These are phyloP conservation scores for Bombus sibiricus DNA, from an alignment of 1,140 invertebrate species.

Conservation along the genomic window DNA sequence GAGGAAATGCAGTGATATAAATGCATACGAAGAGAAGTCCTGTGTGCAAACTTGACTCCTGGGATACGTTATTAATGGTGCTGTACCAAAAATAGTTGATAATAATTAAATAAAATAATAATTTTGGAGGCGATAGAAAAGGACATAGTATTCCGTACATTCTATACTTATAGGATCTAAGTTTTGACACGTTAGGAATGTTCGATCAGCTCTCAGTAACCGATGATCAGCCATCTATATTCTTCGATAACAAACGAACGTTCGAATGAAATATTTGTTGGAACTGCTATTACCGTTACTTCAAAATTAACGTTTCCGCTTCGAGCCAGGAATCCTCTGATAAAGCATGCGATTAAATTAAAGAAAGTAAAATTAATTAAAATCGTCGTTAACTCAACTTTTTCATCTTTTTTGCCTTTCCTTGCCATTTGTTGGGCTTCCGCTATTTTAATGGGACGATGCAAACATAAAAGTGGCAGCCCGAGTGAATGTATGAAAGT, in stretches of 20 bases:
- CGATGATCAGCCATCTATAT: too few relatives aligned
- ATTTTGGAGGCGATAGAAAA: slow-evolving; percentile 58
- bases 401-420: neutral
- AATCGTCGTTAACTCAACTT: neutral
- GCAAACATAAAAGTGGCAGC: slow-evolving; percentile 14
- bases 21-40: slow-evolving; percentile 31
- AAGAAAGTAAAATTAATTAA: slow-evolving; percentile 12
- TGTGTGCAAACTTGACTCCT: slow-evolving; percentile 45
- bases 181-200: slow-evolving; percentile 56
- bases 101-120: slow-evolving; percentile 59
- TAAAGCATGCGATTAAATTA: slow-evolving; percentile 10
- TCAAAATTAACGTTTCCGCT: neutral
- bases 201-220: slow-evolving; percentile 40
- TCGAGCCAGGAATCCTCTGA: neutral
- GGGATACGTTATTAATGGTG: slow-evolving; percentile 64
- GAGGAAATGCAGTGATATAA: slow-evolving; percentile 36
- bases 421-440: neutral
- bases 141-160: slow-evolving; percentile 37
- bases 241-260: too few relatives aligned
- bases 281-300: neutral
- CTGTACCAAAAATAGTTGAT: slow-evolving; percentile 55
- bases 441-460: neutral
- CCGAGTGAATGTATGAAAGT: slow-evolving; percentile 11
- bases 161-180: too few relatives aligned
- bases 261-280: too few relatives aligned